Conservation (phyloP, 2,888 invertebrate genomes). For the Caenorhabditis becei region DNA sequence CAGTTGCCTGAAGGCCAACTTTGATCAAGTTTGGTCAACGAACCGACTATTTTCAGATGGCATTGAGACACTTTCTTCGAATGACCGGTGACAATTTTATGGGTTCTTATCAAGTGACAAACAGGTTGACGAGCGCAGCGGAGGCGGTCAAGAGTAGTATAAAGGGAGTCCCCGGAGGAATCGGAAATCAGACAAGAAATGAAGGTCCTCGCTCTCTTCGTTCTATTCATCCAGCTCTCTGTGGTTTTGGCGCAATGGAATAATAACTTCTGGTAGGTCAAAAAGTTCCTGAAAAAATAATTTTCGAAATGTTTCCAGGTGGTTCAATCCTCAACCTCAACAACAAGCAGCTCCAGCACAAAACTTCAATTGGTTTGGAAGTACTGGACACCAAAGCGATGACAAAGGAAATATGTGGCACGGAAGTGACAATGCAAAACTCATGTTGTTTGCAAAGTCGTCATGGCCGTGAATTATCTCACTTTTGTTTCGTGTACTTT, state of each 20-base stretch:
- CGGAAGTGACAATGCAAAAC: slow-evolving; percentile 45
- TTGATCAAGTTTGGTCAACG: background rate
- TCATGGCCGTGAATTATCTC: slow-evolving; percentile 34
- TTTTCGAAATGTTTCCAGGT: slow-evolving; percentile 20
- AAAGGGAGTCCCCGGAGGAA: background rate
- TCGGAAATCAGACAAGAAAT: slow-evolving; percentile 12
- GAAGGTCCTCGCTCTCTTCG: slow-evolving; percentile 20
- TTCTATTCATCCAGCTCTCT: slow-evolving; percentile 1
- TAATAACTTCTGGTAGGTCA: slow-evolving; percentile 38
- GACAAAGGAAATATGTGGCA: slow-evolving; percentile 53
- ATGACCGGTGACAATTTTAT: slow-evolving; percentile 28
- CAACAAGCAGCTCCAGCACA: slow-evolving; percentile 24
- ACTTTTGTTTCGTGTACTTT: background rate
- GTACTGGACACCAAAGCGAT: slow-evolving; percentile 23
- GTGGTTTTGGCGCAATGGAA: slow-evolving; percentile 26
- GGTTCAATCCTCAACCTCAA: slow-evolving; percentile 30
- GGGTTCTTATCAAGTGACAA: slow-evolving; percentile 17
- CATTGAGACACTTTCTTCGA: background rate
- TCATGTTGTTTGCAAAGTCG: slow-evolving; percentile 47
- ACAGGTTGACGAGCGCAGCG: slow-evolving; percentile 28
- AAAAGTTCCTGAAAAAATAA: background rate
- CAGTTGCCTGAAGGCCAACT: too few relatives aligned
- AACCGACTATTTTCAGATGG: too few relatives aligned
- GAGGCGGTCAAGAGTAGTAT: slow-evolving; percentile 2
- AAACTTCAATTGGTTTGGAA: slow-evolving; percentile 40